These are phyloP conservation scores for Drosophila tani DNA, from an alignment of 1,140 invertebrate species.

Conservation along the genomic window DNA sequence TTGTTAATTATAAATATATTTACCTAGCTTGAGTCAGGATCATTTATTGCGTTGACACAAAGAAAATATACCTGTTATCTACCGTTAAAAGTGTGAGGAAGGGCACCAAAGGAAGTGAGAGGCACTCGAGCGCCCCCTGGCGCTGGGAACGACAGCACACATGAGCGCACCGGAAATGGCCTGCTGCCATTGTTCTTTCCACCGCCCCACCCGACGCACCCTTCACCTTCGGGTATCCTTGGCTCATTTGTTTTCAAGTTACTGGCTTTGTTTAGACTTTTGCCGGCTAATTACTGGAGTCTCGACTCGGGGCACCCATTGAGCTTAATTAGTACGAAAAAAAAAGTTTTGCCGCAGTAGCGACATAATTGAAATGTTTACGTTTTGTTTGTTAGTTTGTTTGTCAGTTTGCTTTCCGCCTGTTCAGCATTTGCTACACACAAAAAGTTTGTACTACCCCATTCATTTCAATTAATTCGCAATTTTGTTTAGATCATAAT, in stretches of 20 bases:
- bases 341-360: constrained; percentile 56
- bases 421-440: constrained; percentile 18
- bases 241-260: constrained; percentile 72
- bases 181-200: constrained; percentile 63
- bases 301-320: constrained; percentile 46
- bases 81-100: not conserved
- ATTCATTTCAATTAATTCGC: constrained; percentile 75
- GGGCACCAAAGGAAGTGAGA: constrained; percentile 14
- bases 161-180: constrained; percentile 69
- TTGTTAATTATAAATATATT: not conserved
- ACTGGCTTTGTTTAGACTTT: constrained; percentile 63
- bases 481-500: constrained; percentile 69
- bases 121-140: constrained; percentile 57
- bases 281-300: constrained; percentile 63
- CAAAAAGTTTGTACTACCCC: constrained; percentile 29
- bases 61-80: not conserved
- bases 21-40: too few species aligned
- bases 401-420: constrained; percentile 7
- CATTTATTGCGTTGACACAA: not conserved
- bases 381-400: constrained; percentile 48
- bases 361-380: constrained; percentile 81
- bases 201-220: not conserved
- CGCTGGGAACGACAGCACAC: constrained; percentile 48
- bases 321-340: constrained; percentile 69
- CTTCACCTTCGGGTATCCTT: constrained; percentile 7